These are phyloP conservation scores for Cryptus armator DNA, from an alignment of 2,888 invertebrate species.

Conservation along the genomic window DNA sequence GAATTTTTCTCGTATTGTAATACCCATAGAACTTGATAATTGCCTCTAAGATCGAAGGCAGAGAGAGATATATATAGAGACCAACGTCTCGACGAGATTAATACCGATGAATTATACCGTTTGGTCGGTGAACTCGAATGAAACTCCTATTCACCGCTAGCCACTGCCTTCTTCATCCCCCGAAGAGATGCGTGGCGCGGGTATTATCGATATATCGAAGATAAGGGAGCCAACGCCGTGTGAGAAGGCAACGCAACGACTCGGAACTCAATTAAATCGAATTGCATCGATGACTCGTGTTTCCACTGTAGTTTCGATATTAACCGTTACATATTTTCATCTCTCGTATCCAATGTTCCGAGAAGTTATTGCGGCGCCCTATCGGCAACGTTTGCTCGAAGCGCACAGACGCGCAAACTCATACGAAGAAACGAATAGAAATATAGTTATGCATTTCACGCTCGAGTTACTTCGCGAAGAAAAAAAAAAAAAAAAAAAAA, in stretches of 20 bases:
- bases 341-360: slow-evolving; percentile 30
- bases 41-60: slow-evolving; percentile 57
- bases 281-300: slow-evolving; percentile 71
- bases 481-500: background rate
- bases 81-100: slow-evolving; percentile 67
- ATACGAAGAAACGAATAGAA: background rate
- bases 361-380: slow-evolving; percentile 19
- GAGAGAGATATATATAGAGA: slow-evolving; percentile 20
- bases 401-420: background rate
- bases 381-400: slow-evolving; percentile 20
- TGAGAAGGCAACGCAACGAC: slow-evolving; percentile 48
- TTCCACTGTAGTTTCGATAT: slow-evolving; percentile 66
- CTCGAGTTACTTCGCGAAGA: background rate
- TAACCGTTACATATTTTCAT: slow-evolving; percentile 56
- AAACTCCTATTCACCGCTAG: slow-evolving; percentile 18
- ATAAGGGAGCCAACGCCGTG: slow-evolving; percentile 61
- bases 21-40: slow-evolving; percentile 66
- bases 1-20: slow-evolving; percentile 59
- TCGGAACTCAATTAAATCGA: slow-evolving; percentile 74
- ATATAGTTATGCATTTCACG: background rate
- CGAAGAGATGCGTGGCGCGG: slow-evolving; percentile 47
- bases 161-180: slow-evolving; percentile 41
- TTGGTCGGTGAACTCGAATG: slow-evolving; percentile 44
- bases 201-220: slow-evolving; percentile 72
- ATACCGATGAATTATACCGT: slow-evolving; percentile 72